phyloP scores from a whole-genome alignment of 1,140 invertebrate species.

The Bombyx mandarina region DNA sequence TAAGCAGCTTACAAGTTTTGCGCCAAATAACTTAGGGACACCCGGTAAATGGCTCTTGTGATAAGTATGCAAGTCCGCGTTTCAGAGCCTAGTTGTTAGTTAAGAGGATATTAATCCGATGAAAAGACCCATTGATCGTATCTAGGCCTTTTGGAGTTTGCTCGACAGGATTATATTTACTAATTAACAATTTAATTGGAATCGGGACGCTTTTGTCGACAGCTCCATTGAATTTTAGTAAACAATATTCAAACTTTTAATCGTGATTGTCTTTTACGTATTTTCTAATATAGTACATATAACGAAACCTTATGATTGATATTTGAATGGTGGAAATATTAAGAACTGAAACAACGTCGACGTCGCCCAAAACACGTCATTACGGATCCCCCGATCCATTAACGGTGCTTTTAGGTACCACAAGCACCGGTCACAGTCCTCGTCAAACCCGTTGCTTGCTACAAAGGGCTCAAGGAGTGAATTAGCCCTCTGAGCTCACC shows the following conservation, averaged over 20 bases:
- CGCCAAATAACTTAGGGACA: slow-evolving; percentile 36
- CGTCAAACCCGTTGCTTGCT: too few relatives aligned
- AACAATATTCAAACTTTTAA: too few relatives aligned
- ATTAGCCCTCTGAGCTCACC: too few relatives aligned
- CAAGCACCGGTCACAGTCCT: too few relatives aligned
- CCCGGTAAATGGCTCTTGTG: slow-evolving; percentile 25
- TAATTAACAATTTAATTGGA: not conserved
- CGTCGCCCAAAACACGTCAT: too few relatives aligned
- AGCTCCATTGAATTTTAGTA: too few relatives aligned
- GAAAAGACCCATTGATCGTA: slow-evolving; percentile 43
- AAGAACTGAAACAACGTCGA: not conserved
- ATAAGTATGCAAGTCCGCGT: slow-evolving; percentile 38
- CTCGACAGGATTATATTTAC: not conserved
- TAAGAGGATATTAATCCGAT: slow-evolving; percentile 56
- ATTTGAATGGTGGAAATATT: not conserved
- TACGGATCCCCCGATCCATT: too few relatives aligned
- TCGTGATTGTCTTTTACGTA: too few relatives aligned
- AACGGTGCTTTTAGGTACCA: too few relatives aligned
- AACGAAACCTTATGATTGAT: too few relatives aligned
- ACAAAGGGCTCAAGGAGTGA: too few relatives aligned
- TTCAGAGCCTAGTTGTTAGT: slow-evolving; percentile 27
- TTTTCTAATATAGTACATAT: too few relatives aligned
- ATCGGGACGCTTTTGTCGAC: not conserved
- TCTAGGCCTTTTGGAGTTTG: not conserved
- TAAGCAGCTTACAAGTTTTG: slow-evolving; percentile 48